Percentiles rank a stretch among this genome's conserved stretches.
phyloP scores from a whole-genome alignment of 1,140 invertebrate genomes.

The Myzus persicae region DNA sequence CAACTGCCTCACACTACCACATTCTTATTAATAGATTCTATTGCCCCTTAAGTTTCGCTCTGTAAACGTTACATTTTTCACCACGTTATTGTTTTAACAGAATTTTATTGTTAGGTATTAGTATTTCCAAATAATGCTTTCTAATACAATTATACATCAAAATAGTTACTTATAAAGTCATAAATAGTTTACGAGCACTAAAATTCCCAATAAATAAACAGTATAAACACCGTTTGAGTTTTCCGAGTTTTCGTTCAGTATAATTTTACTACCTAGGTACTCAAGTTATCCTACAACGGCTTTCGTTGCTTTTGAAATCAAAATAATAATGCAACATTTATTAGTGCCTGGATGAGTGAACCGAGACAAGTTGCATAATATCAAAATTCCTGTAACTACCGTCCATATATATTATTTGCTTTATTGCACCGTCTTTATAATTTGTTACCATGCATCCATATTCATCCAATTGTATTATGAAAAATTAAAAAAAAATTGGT shows the following conservation, averaged over 20 bases:
- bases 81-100: background rate
- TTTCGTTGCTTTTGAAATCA: background rate
- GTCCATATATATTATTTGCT: background rate
- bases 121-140: background rate
- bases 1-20: too few species aligned
- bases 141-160: background rate
- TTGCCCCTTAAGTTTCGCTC: too few species aligned
- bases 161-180: background rate
- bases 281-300: background rate
- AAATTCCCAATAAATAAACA: background rate
- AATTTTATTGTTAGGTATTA: background rate
- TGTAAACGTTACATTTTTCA: too few species aligned
- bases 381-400: background rate
- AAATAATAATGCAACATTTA: background rate
- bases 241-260: background rate
- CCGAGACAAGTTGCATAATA: background rate
- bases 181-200: background rate
- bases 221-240: background rate
- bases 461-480: background rate
- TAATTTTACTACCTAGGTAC: background rate
- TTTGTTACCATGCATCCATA: background rate
- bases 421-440: background rate
- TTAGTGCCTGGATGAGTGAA: background rate
- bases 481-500: background rate
- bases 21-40: too few species aligned